Evolutionary conservation across 1,140 invertebrate species (phyloP).

Genomic region (Lepidurus arcticus): DNA sequence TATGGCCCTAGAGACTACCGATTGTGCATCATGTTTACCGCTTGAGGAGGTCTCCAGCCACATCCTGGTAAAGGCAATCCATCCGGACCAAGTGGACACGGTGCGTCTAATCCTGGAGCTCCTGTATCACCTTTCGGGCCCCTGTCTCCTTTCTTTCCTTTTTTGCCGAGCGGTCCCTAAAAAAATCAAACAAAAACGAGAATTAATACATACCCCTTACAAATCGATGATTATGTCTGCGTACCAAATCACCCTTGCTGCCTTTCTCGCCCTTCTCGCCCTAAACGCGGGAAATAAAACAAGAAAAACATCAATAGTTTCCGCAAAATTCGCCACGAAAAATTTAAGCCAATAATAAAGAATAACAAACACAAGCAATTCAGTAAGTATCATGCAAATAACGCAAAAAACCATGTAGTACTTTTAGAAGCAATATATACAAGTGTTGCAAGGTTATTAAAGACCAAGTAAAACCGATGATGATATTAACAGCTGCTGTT

Average conservation of each 20-base stretch:
- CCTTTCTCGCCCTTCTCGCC: slow-evolving; percentile 81
- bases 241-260: slow-evolving; percentile 77
- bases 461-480: too few relatives aligned
- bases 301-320: slow-evolving; percentile 31
- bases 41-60: slow-evolving; percentile 72
- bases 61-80: slow-evolving; percentile 90
- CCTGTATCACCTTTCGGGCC: slow-evolving; percentile 91
- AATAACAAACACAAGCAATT: slow-evolving; percentile 31
- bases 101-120: slow-evolving; percentile 91
- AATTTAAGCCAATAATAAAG: too few relatives aligned
- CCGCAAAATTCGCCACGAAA: too few relatives aligned
- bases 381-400: slow-evolving; percentile 26
- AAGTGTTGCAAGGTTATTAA: too few relatives aligned
- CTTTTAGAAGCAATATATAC: too few relatives aligned
- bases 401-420: slow-evolving; percentile 29
- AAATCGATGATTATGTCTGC: slow-evolving; percentile 44
- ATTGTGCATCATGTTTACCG: slow-evolving; percentile 30
- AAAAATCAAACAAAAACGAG: slow-evolving; percentile 36
- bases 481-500: too few relatives aligned
- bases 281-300: slow-evolving; percentile 46
- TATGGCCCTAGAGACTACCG: slow-evolving; percentile 44
- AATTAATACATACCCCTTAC: neutral
- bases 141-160: slow-evolving; percentile 82
- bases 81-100: slow-evolving; percentile 88
- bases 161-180: slow-evolving; percentile 77